phyloP scores from a whole-genome alignment of 2,888 invertebrate genomes.

The Erebia aethiops region DNA sequence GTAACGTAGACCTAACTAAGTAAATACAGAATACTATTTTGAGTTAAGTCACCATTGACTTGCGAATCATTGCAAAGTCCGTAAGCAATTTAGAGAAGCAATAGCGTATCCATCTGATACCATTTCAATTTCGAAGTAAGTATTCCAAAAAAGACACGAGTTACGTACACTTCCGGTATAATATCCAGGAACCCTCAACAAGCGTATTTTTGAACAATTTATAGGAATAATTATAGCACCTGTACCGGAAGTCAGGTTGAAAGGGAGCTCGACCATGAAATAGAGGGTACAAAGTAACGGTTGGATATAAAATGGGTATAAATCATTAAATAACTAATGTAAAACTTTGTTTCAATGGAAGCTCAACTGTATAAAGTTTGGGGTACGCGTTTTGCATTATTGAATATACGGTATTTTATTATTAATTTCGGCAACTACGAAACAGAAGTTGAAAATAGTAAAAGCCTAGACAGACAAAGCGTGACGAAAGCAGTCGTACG shows the following conservation, averaged over 20 bases:
- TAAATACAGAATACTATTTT: no score
- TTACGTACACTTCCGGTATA: slow-evolving; percentile 6
- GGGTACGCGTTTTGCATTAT: not conserved
- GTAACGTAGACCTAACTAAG: no score
- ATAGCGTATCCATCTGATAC: not conserved
- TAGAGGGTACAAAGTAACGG: slow-evolving; percentile 22
- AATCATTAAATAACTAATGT: slow-evolving; percentile 14
- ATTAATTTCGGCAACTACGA: no score
- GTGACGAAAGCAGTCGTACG: no score
- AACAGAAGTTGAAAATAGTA: no score
- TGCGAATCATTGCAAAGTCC: no score
- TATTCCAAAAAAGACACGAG: not conserved
- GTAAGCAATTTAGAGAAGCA: not conserved
- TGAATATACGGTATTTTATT: not conserved
- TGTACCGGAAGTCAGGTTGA: slow-evolving; percentile 25
- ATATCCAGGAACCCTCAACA: slow-evolving; percentile 9
- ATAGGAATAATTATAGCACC: slow-evolving; percentile 25
- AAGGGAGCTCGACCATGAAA: slow-evolving; percentile 23
- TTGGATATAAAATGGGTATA: slow-evolving; percentile 5
- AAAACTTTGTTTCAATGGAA: slow-evolving; percentile 10
- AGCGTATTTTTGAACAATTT: slow-evolving; percentile 8
- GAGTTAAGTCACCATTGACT: no score
- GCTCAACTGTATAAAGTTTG: not conserved
- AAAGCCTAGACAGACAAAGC: no score
- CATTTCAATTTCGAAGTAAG: not conserved